These are phyloP conservation scores for Syritta pipiens DNA, from an alignment of 2,888 invertebrate genomes.

Conservation along the genomic window DNA sequence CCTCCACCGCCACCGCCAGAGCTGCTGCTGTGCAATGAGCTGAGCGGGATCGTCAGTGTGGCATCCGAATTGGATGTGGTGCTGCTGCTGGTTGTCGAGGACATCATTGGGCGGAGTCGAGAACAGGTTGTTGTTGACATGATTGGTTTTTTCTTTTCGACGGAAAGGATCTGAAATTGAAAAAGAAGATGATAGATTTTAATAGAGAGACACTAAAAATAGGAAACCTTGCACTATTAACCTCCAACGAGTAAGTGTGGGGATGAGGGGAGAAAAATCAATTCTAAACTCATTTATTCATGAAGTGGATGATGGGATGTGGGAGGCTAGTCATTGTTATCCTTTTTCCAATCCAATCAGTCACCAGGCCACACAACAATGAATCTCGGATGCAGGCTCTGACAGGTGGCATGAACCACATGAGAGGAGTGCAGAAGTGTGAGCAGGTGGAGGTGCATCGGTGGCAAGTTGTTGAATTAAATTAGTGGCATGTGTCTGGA, in stretches of 20 bases:
- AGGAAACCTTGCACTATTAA: slow-evolving; percentile 47
- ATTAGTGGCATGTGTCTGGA: too few species aligned
- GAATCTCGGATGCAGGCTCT: not conserved
- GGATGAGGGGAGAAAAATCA: slow-evolving; percentile 22
- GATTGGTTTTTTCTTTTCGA: slow-evolving; percentile 53
- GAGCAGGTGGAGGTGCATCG: too few species aligned
- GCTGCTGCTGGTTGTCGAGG: slow-evolving; percentile 57
- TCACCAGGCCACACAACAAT: slow-evolving; percentile 34
- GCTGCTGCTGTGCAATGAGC: slow-evolving; percentile 46
- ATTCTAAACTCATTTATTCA: slow-evolving; percentile 46
- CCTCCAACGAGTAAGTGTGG: slow-evolving; percentile 13
- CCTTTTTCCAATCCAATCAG: slow-evolving; percentile 34
- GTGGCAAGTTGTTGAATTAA: too few species aligned
- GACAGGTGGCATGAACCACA: slow-evolving; percentile 27
- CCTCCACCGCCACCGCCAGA: slow-evolving; percentile 64
- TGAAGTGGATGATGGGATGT: slow-evolving; percentile 16
- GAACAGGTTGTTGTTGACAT: slow-evolving; percentile 78
- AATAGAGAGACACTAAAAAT: slow-evolving; percentile 46
- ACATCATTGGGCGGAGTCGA: slow-evolving; percentile 73
- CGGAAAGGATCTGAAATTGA: slow-evolving; percentile 49
- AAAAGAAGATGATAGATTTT: slow-evolving; percentile 30
- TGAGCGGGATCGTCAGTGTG: slow-evolving; percentile 73
- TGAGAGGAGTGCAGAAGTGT: too few species aligned
- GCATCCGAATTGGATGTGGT: slow-evolving; percentile 72
- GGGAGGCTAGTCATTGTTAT: slow-evolving; percentile 35